phyloP scores from a whole-genome alignment of 2,888 invertebrate genomes.

The Hipparchia sbordonii region DNA sequence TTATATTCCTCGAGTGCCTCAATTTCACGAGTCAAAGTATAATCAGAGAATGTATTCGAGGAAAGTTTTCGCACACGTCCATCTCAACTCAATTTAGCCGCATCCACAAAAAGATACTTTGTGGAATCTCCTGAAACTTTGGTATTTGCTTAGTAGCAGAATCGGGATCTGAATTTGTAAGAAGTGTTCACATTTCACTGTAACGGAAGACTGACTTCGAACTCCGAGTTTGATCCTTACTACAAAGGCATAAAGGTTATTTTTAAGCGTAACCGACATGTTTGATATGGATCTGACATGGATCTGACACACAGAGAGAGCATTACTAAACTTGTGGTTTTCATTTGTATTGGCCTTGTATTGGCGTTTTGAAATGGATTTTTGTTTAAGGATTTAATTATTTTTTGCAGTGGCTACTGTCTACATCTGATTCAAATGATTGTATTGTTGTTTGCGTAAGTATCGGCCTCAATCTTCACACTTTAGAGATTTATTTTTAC shows the following conservation, averaged over 20 bases:
- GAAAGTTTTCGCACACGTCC: slow-evolving; percentile 21
- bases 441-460: too few species aligned
- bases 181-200: slow-evolving; percentile 68
- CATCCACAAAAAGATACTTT: slow-evolving; percentile 38
- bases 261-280: slow-evolving; percentile 1
- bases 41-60: not conserved
- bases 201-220: slow-evolving; percentile 7
- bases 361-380: slow-evolving; percentile 53
- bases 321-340: slow-evolving; percentile 61
- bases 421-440: too few species aligned
- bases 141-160: slow-evolving; percentile 43
- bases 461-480: too few species aligned
- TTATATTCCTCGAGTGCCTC: not conserved
- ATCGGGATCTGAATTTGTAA: slow-evolving; percentile 48
- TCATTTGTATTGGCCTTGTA: slow-evolving; percentile 41
- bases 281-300: slow-evolving; percentile 60
- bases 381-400: slow-evolving; percentile 15
- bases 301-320: slow-evolving; percentile 47
- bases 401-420: not conserved
- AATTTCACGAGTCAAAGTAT: not conserved
- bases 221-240: slow-evolving; percentile 11
- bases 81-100: slow-evolving; percentile 37
- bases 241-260: slow-evolving; percentile 6
- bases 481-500: too few species aligned
- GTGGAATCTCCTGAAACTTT: slow-evolving; percentile 39